phyloP scores from a whole-genome alignment of 2,888 invertebrate species.

The Tiliacea aurago region DNA sequence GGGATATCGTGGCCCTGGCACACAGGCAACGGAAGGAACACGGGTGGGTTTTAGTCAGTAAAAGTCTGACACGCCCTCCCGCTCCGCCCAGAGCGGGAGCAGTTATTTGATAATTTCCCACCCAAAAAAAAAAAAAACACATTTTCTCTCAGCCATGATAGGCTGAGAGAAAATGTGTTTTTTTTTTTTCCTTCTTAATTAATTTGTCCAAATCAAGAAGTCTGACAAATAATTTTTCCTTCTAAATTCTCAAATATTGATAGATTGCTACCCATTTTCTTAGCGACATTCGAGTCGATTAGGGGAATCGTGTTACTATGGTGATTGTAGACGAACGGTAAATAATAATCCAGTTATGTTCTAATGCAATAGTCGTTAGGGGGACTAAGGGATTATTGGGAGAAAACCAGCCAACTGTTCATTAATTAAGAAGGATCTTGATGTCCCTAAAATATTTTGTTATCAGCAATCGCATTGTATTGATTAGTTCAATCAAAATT shows the following conservation, averaged over 20 bases:
- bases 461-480: neutral
- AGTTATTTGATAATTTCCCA: too few relatives aligned
- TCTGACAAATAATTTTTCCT: slow-evolving; percentile 18
- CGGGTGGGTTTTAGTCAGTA: too few relatives aligned
- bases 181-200: neutral
- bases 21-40: too few relatives aligned
- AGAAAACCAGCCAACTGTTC: slow-evolving; percentile 30
- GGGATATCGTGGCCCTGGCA: too few relatives aligned
- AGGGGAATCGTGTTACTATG: slow-evolving; percentile 55
- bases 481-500: neutral
- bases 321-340: slow-evolving; percentile 38
- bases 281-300: slow-evolving; percentile 38
- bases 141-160: too few relatives aligned
- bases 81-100: too few relatives aligned
- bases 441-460: slow-evolving; percentile 18
- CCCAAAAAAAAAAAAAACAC: too few relatives aligned
- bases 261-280: slow-evolving; percentile 34
- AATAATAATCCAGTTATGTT: slow-evolving; percentile 31
- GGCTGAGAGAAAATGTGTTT: too few relatives aligned
- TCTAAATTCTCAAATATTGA: slow-evolving; percentile 41
- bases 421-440: slow-evolving; percentile 19
- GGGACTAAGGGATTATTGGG: slow-evolving; percentile 27
- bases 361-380: slow-evolving; percentile 36
- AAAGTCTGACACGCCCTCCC: too few relatives aligned
- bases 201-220: slow-evolving; percentile 1